These are phyloP conservation scores for Micromussa lordhowensis DNA, from an alignment of 92 coral and sea anemone species.

Conservation along the genomic window DNA sequence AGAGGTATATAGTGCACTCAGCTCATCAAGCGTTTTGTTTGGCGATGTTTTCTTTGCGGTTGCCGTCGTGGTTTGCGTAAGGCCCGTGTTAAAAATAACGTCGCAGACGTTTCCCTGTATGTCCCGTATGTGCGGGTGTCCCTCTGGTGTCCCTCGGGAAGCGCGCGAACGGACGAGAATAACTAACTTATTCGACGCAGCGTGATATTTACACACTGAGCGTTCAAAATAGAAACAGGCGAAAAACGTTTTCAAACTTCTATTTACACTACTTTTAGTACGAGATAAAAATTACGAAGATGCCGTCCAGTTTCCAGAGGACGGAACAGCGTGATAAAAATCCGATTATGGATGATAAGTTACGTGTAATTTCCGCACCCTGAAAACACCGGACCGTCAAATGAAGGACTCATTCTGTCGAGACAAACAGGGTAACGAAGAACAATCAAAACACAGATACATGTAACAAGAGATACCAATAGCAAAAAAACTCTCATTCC, in stretches of 20 bases:
- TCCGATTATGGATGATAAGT: slow-evolving; percentile 19
- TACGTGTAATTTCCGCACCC: neutral
- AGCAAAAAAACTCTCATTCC: neutral
- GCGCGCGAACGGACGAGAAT: neutral
- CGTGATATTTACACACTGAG: slow-evolving; percentile 37
- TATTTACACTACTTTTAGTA: slow-evolving; percentile 49
- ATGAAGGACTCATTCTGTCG: slow-evolving; percentile 27
- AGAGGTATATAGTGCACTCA: no score
- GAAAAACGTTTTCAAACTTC: slow-evolving; percentile 23
- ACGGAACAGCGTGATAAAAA: slow-evolving; percentile 27
- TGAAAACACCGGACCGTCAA: neutral
- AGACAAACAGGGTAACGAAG: neutral
- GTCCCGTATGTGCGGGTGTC: neutral
- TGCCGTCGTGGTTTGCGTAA: no score
- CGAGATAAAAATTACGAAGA: slow-evolving; percentile 37
- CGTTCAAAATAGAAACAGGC: slow-evolving; percentile 42
- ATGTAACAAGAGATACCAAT: neutral
- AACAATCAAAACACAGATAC: neutral
- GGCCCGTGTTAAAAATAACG: slow-evolving; percentile 9
- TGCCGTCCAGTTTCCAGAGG: slow-evolving; percentile 28
- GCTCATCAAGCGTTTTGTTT: no score
- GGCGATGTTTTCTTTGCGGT: no score
- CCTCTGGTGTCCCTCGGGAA: slow-evolving; percentile 5
- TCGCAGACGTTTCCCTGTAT: slow-evolving; percentile 23
- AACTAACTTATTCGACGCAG: neutral